Evolutionary conservation across 2,113 vertebrate species (phyloP), one percentile per base, ranked within the genome.

Genomic region (Syngnathus typhle): DNA sequence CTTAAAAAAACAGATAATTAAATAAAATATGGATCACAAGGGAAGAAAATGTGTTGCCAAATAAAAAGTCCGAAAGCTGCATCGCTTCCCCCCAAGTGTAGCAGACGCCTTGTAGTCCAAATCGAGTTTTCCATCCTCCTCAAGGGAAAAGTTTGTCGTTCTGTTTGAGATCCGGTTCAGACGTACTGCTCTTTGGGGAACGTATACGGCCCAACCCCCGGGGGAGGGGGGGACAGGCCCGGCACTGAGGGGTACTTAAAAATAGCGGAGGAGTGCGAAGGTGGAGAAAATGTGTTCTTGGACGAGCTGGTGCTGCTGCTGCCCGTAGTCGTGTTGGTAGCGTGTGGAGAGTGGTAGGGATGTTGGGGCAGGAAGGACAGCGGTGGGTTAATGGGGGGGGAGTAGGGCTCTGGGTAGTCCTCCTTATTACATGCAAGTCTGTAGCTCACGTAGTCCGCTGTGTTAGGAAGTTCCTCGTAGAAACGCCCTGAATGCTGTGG

Each of bases 181-280:
- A 95, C 92, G 5, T 94, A 94, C 82, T 95, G 93, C 84, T 95
- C 94, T 89, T 95, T 93, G 68, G 94, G 93, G 73, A 93, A 94
- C 63, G 93, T 92, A 84, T 93, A 94, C 2, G 92, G 58, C 0
- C 74, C 84, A 19, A 82, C 73, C 18, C 86, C 87, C 0, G 82
- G 82, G 0, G 87, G 91, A 58, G 92, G 90, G 59, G 92, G 88
- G 38, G 92, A 82, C 75, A 93, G 87, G 38, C 90, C 92, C 0
- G 90, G 81, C 7, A 88, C 68, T 15, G 92, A 87, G 1, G 93
- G 91, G 80, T 92, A 94, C 67, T 90, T 92, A 78, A 95, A 94
- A 62, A 87, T 74, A 77, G 92, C 69, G 44, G 89, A 75, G 75
- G 89, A 85, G 73, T 91, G 90, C 78, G 79, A 88, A 68, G 65